phyloP scores from a whole-genome alignment of 64 coral and sea anemone species.

The Trachythela sp. region DNA sequence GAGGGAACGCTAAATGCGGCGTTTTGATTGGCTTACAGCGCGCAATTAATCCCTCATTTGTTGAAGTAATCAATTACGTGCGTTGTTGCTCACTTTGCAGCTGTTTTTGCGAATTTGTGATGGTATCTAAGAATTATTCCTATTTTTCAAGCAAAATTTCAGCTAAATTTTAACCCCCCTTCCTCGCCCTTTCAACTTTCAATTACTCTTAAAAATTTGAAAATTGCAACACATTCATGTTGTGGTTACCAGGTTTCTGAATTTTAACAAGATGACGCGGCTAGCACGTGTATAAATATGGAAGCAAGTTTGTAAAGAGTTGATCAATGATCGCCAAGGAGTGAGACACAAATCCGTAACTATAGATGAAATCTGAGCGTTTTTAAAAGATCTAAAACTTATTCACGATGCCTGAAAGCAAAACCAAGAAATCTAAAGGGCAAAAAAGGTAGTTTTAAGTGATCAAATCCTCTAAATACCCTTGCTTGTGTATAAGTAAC shows the following conservation, averaged over 20 bases:
- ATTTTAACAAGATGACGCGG: not conserved
- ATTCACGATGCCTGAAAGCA: not conserved
- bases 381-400: not conserved
- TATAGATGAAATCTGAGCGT: not conserved
- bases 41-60: not conserved
- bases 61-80: not conserved
- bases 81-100: not conserved
- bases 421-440: not conserved
- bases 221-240: not conserved
- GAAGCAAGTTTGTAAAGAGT: not conserved
- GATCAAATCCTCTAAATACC: too few species aligned
- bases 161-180: too few species aligned
- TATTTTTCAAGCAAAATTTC: too few species aligned
- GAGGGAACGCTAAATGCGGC: constrained; percentile 5
- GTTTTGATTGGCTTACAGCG: not conserved
- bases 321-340: not conserved
- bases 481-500: too few species aligned
- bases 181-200: too few species aligned
- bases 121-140: too few species aligned
- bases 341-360: not conserved
- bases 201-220: too few species aligned
- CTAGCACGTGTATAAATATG: not conserved
- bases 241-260: not conserved
- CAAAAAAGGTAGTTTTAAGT: not conserved
- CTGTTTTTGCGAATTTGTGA: not conserved